phyloP scores from a whole-genome alignment of 2,797 vertebrate species.

The Halcyon badia region DNA sequence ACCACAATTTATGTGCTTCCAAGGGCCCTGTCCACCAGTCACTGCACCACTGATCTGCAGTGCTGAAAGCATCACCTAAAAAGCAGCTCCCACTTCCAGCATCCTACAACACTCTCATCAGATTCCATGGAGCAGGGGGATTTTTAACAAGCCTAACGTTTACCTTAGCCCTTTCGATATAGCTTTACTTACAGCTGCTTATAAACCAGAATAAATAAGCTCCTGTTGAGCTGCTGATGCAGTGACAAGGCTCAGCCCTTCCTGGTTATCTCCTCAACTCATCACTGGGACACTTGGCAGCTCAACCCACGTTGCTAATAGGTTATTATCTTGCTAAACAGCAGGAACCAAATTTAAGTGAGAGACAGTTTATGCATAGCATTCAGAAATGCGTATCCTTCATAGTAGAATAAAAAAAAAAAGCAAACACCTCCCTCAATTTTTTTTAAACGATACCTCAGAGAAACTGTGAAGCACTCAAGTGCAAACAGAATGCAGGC shows the following conservation, averaged over 20 bases:
- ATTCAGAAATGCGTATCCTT: background rate
- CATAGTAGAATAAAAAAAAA: fast-evolving
- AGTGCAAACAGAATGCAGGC: background rate
- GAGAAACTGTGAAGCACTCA: background rate
- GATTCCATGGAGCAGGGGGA: too few species aligned
- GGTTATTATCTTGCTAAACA: background rate
- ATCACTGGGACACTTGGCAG: background rate
- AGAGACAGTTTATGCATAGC: background rate
- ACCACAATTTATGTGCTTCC: background rate
- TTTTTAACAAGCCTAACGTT: too few species aligned
- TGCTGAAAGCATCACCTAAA: background rate
- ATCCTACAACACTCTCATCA: background rate
- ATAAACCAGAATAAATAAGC: background rate
- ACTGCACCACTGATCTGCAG: too few species aligned
- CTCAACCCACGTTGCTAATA: background rate
- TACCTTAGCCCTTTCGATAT: fast-evolving
- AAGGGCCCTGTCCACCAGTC: background rate
- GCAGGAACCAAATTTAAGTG: background rate
- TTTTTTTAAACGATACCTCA: background rate
- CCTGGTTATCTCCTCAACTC: background rate
- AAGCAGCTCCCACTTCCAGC: background rate
- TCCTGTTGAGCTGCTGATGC: background rate
- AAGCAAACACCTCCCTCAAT: background rate
- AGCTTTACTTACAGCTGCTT: background rate
- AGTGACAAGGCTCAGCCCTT: background rate